These are phyloP conservation scores for Donacobius atricapilla DNA, from an alignment of 2,113 vertebrate species.

Conservation along the genomic window DNA sequence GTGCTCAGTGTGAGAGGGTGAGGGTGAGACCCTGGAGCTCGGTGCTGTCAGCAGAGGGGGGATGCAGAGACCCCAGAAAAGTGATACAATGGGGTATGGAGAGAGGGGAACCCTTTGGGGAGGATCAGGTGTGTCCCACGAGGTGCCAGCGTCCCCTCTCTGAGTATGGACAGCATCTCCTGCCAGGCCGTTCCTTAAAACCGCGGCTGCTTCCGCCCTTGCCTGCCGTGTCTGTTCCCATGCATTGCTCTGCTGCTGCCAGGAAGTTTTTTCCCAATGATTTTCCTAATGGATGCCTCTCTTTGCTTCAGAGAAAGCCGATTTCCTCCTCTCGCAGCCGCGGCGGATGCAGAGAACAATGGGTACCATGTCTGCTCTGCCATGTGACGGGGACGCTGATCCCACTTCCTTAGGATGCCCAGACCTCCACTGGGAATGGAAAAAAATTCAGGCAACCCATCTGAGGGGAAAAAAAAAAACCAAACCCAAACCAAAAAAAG, in stretches of 20 bases:
- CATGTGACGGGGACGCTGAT: not conserved
- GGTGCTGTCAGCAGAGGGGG: not conserved
- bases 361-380: not conserved
- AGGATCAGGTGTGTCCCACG: not conserved
- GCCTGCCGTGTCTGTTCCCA: not conserved
- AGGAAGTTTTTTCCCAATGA: slow-evolving; percentile 40
- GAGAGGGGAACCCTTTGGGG: not conserved
- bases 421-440: not conserved
- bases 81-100: not conserved
- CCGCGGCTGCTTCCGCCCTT: fast-evolving
- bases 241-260: not conserved
- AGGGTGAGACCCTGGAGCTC: not conserved
- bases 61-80: not conserved
- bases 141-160: fast-evolving
- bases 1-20: not conserved
- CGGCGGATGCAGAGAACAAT: slow-evolving; percentile 33
- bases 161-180: not conserved
- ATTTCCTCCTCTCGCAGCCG: not conserved
- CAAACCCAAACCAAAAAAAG: not conserved
- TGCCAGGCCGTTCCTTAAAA: not conserved
- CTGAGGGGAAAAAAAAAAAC: fast-evolving
- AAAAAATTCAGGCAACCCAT: not conserved
- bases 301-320: not conserved
- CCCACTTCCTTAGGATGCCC: slow-evolving; percentile 18
- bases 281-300: slow-evolving; percentile 10